Conservation (phyloP, 2,113 vertebrate species). For the Psittacula cyanocephala region DNA sequence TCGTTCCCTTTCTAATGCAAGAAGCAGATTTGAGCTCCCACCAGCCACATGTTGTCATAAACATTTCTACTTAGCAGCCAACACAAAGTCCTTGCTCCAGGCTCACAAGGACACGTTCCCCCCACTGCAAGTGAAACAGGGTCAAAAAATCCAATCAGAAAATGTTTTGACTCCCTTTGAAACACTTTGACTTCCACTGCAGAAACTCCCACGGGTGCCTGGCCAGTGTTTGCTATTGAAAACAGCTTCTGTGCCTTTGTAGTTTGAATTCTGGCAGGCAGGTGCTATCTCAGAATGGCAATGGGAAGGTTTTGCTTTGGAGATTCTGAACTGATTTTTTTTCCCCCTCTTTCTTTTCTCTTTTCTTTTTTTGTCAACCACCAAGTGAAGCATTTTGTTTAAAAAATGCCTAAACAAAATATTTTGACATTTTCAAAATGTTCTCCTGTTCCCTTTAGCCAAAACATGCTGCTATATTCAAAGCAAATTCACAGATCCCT, state of each 20-base stretch:
- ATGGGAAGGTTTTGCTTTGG: slow-evolving; percentile 14
- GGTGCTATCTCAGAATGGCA: slow-evolving; percentile 2
- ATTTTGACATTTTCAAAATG: slow-evolving; percentile 66
- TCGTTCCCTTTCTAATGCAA: not conserved
- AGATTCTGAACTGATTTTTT: not conserved
- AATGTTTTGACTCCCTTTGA: slow-evolving; percentile 37
- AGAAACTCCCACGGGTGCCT: not conserved
- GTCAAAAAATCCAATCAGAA: not conserved
- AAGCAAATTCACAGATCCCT: slow-evolving; percentile 25
- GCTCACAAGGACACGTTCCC: not conserved
- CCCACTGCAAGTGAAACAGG: not conserved
- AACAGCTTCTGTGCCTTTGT: not conserved
- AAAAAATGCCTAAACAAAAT: slow-evolving; percentile 61
- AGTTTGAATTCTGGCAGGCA: not conserved
- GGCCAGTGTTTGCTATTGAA: not conserved
- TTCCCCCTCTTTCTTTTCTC: not conserved
- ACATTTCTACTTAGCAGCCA: not conserved
- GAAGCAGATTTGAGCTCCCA: not conserved
- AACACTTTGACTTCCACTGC: not conserved
- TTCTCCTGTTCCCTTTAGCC: slow-evolving; percentile 56
- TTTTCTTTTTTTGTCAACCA: slow-evolving; percentile 1
- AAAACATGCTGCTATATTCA: slow-evolving; percentile 8
- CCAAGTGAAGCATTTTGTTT: slow-evolving; percentile 45
- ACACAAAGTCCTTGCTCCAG: not conserved
- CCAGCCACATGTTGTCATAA: not conserved